phyloP scores from a whole-genome alignment of 2,888 invertebrate species.

The Brachypalpus laphriformis region DNA sequence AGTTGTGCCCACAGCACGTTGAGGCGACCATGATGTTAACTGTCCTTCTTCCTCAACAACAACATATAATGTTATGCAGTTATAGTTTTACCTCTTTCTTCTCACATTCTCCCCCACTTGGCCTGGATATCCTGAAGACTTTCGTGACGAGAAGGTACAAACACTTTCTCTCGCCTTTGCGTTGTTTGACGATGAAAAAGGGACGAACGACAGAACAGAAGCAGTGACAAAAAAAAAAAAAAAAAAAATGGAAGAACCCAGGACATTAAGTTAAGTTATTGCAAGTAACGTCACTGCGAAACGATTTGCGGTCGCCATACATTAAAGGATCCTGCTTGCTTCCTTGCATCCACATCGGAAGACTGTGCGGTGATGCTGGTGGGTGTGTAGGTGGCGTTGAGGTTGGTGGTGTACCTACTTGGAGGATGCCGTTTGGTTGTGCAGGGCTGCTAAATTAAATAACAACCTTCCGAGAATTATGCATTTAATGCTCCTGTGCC shows the following conservation, averaged over 20 bases:
- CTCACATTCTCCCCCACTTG: constrained; percentile 38
- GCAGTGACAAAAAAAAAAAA: neutral
- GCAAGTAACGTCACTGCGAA: constrained; percentile 69
- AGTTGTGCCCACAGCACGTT: constrained; percentile 15
- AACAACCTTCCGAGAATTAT: constrained; percentile 70
- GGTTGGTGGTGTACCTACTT: constrained; percentile 11
- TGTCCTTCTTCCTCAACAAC: constrained; percentile 39
- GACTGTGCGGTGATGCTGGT: constrained; percentile 1
- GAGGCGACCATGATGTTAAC: constrained; percentile 35
- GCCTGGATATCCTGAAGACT: constrained; percentile 58
- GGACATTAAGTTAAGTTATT: constrained; percentile 72
- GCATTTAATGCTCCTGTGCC: constrained; percentile 67
- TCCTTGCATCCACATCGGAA: constrained; percentile 44
- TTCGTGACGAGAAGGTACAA: constrained; percentile 51
- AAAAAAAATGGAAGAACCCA: neutral
- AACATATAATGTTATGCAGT: constrained; percentile 7
- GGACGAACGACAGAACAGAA: constrained; percentile 17
- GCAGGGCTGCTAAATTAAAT: constrained; percentile 63
- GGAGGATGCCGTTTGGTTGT: constrained; percentile 35
- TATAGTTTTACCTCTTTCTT: constrained; percentile 4
- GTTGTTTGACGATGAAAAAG: constrained; percentile 23
- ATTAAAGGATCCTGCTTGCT: constrained; percentile 56
- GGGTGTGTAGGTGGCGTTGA: neutral
- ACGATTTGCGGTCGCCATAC: constrained; percentile 71
- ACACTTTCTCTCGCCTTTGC: constrained; percentile 17